A percentile compares a stretch with the other conserved stretches of the same genome.
Conservation (phyloP, 53 echinoderm and acorn worm species). For the Hippasteria phrygiana region DNA sequence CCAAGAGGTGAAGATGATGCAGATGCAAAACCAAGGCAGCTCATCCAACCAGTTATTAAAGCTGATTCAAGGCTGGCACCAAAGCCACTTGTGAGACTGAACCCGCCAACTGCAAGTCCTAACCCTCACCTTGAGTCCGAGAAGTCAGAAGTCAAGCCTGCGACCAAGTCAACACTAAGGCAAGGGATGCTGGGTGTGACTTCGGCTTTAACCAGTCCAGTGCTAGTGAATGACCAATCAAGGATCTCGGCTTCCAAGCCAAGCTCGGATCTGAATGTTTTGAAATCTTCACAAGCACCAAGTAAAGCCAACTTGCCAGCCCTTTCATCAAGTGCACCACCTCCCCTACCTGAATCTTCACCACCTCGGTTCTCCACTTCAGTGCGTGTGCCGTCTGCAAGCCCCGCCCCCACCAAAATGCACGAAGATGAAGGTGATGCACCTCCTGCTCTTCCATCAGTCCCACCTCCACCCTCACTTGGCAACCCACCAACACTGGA, state of each 20-base stretch:
- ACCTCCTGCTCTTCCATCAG: slow-evolving; percentile 54
- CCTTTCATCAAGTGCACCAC: slow-evolving; percentile 53
- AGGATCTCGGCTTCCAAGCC: too few species aligned
- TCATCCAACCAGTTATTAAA: not conserved
- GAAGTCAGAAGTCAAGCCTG: not conserved
- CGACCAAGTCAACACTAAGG: slow-evolving; percentile 50
- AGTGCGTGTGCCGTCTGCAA: not conserved
- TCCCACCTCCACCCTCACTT: slow-evolving; percentile 43
- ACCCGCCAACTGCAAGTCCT: not conserved
- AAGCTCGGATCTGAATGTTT: not conserved
- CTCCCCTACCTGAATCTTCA: slow-evolving; percentile 46
- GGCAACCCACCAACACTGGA: slow-evolving; percentile 31
- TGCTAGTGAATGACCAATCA: slow-evolving; percentile 17
- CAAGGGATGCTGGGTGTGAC: slow-evolving; percentile 58
- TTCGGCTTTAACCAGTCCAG: slow-evolving; percentile 19
- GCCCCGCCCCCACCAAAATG: slow-evolving; percentile 7
- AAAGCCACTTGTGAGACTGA: slow-evolving; percentile 32
- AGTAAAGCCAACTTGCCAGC: slow-evolving; percentile 43
- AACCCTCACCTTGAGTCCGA: not conserved
- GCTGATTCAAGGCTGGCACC: not conserved
- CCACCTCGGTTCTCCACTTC: slow-evolving; percentile 41
- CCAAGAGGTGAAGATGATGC: slow-evolving; percentile 1
- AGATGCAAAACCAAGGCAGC: slow-evolving; percentile 1
- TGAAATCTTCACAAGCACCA: not conserved
- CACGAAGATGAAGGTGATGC: slow-evolving; percentile 32